Conservation (phyloP, 2,888 invertebrate genomes). For the Julus scanicus region DNA sequence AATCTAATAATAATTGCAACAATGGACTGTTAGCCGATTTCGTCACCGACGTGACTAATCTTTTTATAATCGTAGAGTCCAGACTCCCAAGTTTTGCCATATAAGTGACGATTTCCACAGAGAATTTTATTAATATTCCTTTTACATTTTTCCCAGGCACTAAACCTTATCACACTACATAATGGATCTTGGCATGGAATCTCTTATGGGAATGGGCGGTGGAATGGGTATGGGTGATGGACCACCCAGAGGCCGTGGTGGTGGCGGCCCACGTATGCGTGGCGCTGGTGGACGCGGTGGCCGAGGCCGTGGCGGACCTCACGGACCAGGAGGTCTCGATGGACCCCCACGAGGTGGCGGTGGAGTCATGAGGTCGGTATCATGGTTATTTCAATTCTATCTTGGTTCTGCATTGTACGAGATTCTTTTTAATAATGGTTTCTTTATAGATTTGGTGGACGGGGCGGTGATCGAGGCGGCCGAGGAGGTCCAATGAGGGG, state of each 20-base stretch:
- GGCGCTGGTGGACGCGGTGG: conserved; percentile 48
- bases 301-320: conserved; percentile 31
- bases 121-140: not conserved
- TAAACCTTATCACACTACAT: not conserved
- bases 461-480: conserved; percentile 32
- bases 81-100: too few species aligned
- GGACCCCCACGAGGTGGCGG: not conserved
- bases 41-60: too few species aligned
- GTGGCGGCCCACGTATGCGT: not conserved
- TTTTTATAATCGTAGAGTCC: too few species aligned
- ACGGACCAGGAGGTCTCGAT: not conserved
- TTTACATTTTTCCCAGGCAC: not conserved
- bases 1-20: too few species aligned
- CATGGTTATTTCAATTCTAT: not conserved
- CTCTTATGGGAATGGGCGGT: conserved; percentile 24
- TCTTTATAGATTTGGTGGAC: conserved; percentile 7
- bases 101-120: too few species aligned
- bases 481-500: conserved; percentile 37
- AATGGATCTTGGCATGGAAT: conserved; percentile 45
- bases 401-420: not conserved
- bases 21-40: too few species aligned
- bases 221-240: conserved; percentile 31
- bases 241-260: conserved; percentile 49
- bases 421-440: not conserved
- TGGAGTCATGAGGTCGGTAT: not conserved